Conservation (phyloP, 2,888 invertebrate genomes). For the Hyposoter didymator region DNA sequence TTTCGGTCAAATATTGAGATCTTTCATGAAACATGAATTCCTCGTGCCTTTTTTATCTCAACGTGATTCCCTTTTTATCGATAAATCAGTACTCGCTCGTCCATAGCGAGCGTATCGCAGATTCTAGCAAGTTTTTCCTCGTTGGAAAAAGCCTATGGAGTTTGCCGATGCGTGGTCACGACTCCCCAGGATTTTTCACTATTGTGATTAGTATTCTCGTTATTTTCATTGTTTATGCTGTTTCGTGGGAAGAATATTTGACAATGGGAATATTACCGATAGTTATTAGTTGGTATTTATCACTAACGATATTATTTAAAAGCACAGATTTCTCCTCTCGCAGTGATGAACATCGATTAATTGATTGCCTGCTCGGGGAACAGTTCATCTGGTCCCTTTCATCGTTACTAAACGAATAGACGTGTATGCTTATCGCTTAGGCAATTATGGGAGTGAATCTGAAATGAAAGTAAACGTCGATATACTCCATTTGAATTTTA, state of each 20-base stretch:
- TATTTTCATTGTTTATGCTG: not conserved
- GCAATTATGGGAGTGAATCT: conserved; percentile 12
- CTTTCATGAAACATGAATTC: conserved; percentile 21
- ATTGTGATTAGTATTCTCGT: too few relatives aligned
- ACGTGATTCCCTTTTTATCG: conserved; percentile 29
- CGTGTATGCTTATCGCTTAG: conserved; percentile 13
- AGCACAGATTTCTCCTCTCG: not conserved
- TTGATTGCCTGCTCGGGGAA: not conserved
- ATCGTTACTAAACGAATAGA: not conserved
- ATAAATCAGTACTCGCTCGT: conserved; percentile 53
- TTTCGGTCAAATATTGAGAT: conserved; percentile 28
- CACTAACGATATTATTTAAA: not conserved
- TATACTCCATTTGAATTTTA: conserved; percentile 27
- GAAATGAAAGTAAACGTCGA: conserved; percentile 20
- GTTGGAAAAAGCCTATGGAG: not conserved
- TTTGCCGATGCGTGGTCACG: not conserved
- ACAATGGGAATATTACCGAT: not conserved
- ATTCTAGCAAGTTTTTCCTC: conserved; percentile 18
- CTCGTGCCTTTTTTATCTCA: conserved; percentile 1
- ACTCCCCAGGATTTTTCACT: not conserved
- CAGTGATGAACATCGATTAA: not conserved
- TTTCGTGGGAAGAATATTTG: not conserved
- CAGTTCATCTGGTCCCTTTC: not conserved
- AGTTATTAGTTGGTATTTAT: not conserved
- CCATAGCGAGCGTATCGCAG: conserved; percentile 10